Conservation (phyloP, 2,113 vertebrate genomes). For the Suricata suricatta region DNA sequence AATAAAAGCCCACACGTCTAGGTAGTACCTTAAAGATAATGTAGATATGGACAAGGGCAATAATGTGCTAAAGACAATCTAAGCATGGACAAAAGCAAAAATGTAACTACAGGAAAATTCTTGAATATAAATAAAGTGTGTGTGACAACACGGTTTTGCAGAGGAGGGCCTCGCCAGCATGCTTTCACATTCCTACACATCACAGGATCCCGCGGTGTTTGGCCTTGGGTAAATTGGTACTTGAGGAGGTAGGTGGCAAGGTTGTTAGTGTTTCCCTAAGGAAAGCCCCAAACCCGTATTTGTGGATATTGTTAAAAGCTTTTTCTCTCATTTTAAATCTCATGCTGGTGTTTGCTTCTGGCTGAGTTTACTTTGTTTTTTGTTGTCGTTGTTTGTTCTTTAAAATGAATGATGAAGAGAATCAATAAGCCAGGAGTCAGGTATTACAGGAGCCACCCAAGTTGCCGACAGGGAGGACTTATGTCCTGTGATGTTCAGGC, state of each 20-base stretch:
- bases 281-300: slow-evolving; percentile 6
- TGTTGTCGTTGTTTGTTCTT: not conserved
- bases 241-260: not conserved
- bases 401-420: not conserved
- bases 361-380: not conserved
- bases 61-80: not conserved
- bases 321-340: not conserved
- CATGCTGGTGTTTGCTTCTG: not conserved
- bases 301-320: not conserved
- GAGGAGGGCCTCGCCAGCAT: not conserved
- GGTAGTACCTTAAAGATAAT: not conserved
- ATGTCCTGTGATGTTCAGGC: not conserved
- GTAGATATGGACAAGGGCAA: not conserved
- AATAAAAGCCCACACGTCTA: not conserved
- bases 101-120: not conserved
- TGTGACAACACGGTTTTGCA: not conserved
- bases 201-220: not conserved
- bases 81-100: not conserved
- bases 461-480: not conserved
- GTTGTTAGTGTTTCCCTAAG: not conserved
- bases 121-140: not conserved
- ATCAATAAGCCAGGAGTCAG: not conserved
- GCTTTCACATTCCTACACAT: not conserved
- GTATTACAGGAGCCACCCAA: not conserved
- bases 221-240: not conserved